phyloP scores from a whole-genome alignment of 2,113 vertebrate genomes.

The Carassius carassius region DNA sequence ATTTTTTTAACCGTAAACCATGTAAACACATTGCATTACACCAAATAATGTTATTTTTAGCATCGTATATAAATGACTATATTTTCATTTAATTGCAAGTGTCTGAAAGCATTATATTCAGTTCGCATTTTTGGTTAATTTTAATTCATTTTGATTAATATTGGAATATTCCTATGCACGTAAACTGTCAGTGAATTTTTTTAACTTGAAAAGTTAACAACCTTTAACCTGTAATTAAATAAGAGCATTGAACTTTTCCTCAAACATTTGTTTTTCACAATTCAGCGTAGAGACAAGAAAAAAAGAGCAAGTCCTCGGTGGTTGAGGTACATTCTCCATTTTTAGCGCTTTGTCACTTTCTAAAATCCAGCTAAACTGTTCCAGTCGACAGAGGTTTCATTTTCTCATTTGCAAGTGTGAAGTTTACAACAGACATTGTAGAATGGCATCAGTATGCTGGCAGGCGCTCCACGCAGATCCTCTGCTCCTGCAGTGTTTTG shows the following conservation, averaged over 20 bases:
- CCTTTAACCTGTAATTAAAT: neutral
- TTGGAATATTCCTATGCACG: neutral
- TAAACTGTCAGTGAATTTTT: neutral
- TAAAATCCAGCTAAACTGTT: conserved; percentile 14
- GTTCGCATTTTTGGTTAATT: too few species aligned
- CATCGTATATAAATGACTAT: neutral
- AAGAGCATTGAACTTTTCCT: neutral
- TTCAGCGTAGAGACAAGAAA: neutral
- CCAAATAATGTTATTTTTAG: too few species aligned
- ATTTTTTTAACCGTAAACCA: too few species aligned
- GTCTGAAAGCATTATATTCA: neutral
- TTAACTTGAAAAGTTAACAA: neutral
- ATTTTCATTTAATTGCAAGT: neutral
- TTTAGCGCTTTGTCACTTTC: conserved; percentile 33
- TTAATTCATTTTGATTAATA: neutral
- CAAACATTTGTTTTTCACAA: conserved; percentile 4
- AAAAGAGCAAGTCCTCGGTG: neutral
- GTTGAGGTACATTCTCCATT: conserved; percentile 12
- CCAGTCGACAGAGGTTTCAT: conserved; percentile 37
- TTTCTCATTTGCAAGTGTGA: conserved; percentile 55
- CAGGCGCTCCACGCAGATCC: conserved; percentile 31
- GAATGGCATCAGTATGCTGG: conserved; percentile 31
- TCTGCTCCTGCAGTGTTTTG: conserved; percentile 23
- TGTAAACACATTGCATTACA: too few species aligned
- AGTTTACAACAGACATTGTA: conserved; percentile 38